Evolutionary conservation across 2,888 invertebrate species (phyloP), one percentile per base, ranked within the genome.

Genomic region (Disparrhopalites patrizii): DNA sequence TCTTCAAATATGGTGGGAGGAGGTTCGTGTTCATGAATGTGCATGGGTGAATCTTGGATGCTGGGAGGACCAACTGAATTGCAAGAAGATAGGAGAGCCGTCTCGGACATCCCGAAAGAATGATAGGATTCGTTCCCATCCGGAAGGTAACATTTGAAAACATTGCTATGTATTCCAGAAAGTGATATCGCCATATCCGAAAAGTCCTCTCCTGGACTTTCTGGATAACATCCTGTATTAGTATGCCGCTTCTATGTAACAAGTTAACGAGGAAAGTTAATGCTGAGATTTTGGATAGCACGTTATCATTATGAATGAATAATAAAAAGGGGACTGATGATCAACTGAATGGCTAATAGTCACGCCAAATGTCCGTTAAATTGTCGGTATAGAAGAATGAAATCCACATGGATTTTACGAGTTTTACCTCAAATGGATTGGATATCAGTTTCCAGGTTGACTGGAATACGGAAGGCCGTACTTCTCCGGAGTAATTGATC

Each of bases 371-470:
- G 15, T 38, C 38, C 18, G 38, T 38, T 38, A n/a, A 38, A 1
- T n/a, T 38, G 2, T 1, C 2, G 1, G 18, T 38, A 1, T 38
- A 18, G 38, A 38, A n/a, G n/a, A n/a, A n/a, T n/a, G n/a, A n/a
- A n/a, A n/a, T n/a, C n/a, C n/a, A n/a, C n/a, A n/a, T n/a, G n/a
- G n/a, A n/a, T n/a, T n/a, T n/a, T n/a, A n/a, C n/a, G n/a, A n/a
- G n/a, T n/a, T 15, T 36, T 36, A 57, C 57, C 13, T 40, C 57
- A 27, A 36, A 25, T 8, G 36, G 28, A 23, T 25, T 20, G 18
- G 10, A 38, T 8, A 57, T 33, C n/a, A 57, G n/a, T 13, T 57
- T 36, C 57, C 57, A 57, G 4, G 57, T 57, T 2, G 57, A 1
- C 1, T 33, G 36, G n/a, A 57, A 57, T 3, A 57, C 18, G 28